Conservation (phyloP, 64 coral and sea anemone species). For the Stichodactyla helianthus region DNA sequence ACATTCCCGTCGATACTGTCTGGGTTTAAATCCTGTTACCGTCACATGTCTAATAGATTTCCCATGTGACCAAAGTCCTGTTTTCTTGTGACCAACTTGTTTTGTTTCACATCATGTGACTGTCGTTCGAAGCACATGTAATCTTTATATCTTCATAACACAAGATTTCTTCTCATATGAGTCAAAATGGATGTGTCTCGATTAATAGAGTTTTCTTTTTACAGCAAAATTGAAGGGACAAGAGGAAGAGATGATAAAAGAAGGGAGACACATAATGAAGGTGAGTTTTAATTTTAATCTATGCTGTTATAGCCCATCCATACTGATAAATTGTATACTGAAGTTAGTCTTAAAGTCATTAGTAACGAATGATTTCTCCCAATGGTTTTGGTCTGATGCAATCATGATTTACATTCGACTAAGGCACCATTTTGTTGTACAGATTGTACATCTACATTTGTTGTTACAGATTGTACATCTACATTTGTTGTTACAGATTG, state of each 20-base stretch:
- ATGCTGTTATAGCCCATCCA: too few relatives aligned
- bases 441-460: too few relatives aligned
- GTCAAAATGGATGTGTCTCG: neutral
- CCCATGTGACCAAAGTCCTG: slow-evolving; percentile 5
- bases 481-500: too few relatives aligned
- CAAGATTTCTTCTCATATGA: neutral
- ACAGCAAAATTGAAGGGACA: slow-evolving; percentile 90
- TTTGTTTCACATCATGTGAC: neutral
- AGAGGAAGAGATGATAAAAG: slow-evolving; percentile 88
- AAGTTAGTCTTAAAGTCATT: too few relatives aligned
- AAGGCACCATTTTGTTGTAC: too few relatives aligned
- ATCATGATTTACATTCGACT: too few relatives aligned
- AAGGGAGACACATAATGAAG: slow-evolving; percentile 96
- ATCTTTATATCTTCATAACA: neutral
- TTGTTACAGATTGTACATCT: too few relatives aligned
- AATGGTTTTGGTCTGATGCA: too few relatives aligned
- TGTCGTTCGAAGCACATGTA: neutral
- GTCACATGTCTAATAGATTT: slow-evolving; percentile 5
- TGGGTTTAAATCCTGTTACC: neutral
- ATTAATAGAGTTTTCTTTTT: slow-evolving; percentile 29
- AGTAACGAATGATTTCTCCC: too few relatives aligned
- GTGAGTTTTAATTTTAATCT: slow-evolving; percentile 3
- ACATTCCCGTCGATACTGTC: neutral
- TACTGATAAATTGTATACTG: too few relatives aligned
- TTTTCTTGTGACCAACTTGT: neutral